A percentile compares a stretch with the other conserved stretches of the same genome.
phyloP scores from a whole-genome alignment of 2,113 vertebrate species.

The Dascyllus trimaculatus region DNA sequence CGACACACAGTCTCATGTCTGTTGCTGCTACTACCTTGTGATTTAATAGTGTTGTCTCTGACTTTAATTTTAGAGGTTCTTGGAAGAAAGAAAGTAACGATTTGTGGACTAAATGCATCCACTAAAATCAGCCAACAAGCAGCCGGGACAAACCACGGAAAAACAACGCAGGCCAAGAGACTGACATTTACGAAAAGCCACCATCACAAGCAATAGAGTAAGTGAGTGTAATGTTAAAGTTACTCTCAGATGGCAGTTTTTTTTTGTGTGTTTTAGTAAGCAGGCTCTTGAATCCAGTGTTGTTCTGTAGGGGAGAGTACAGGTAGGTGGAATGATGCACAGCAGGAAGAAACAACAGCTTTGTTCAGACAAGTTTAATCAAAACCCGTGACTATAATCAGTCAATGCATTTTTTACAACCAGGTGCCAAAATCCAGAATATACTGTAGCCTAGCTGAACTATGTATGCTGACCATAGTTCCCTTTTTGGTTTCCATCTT shows the following conservation, averaged over 20 bases:
- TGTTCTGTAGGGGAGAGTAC: neutral
- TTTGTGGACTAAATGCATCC: constrained; percentile 25
- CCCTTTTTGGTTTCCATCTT: constrained; percentile 29
- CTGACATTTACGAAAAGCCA: constrained; percentile 29
- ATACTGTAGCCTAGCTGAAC: neutral
- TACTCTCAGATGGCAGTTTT: neutral
- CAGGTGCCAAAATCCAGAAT: neutral
- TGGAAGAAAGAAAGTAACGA: constrained; percentile 7
- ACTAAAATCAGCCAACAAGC: constrained; percentile 14
- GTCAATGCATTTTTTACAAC: neutral
- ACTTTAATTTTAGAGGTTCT: constrained; percentile 2
- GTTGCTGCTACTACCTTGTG: neutral
- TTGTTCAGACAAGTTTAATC: neutral
- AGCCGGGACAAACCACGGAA: constrained; percentile 21
- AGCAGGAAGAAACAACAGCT: neutral
- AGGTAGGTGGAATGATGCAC: neutral
- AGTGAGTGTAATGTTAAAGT: neutral
- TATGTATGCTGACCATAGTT: neutral
- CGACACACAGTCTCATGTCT: neutral
- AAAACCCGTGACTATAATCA: neutral
- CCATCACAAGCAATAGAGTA: neutral
- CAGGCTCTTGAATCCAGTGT: neutral
- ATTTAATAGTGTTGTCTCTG: constrained; percentile 3
- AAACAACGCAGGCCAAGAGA: neutral
- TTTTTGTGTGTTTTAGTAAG: neutral